Evolutionary conservation across 1,140 invertebrate genomes (phyloP).

Genomic region (Heliconius hermathena): DNA sequence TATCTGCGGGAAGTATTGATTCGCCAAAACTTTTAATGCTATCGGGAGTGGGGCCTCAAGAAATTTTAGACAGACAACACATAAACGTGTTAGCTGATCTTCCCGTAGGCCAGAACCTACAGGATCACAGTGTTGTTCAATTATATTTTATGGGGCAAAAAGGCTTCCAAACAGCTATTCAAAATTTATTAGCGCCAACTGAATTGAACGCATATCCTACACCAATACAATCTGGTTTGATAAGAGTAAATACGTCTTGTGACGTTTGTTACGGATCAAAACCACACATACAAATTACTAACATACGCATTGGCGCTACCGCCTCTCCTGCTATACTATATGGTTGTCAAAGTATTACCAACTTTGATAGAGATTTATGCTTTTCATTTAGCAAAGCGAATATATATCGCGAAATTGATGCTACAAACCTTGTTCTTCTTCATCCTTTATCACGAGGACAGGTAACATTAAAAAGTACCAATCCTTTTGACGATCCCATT

Average conservation of each 20-base stretch:
- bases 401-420: slow-evolving; percentile 78
- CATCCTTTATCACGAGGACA: slow-evolving; percentile 84
- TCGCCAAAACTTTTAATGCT: slow-evolving; percentile 86
- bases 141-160: slow-evolving; percentile 53
- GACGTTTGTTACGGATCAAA: slow-evolving; percentile 31
- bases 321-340: slow-evolving; percentile 85
- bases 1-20: slow-evolving; percentile 85
- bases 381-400: slow-evolving; percentile 86
- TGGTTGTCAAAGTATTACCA: slow-evolving; percentile 85
- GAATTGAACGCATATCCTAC: slow-evolving; percentile 58
- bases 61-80: slow-evolving; percentile 82
- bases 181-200: slow-evolving; percentile 52
- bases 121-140: slow-evolving; percentile 82
- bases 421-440: slow-evolving; percentile 66
- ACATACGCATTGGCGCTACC: slow-evolving; percentile 56
- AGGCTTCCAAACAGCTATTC: slow-evolving; percentile 50
- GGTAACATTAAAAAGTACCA: slow-evolving; percentile 76
- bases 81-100: slow-evolving; percentile 83
- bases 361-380: slow-evolving; percentile 85
- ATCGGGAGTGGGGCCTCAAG: slow-evolving; percentile 86
- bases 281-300: slow-evolving; percentile 71
- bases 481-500: slow-evolving; percentile 84
- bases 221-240: slow-evolving; percentile 58
- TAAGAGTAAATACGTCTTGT: slow-evolving; percentile 49
- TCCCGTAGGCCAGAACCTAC: slow-evolving; percentile 88